Evolutionary conservation across 2,888 invertebrate species (phyloP).

Genomic region (Ophion ellenae): DNA sequence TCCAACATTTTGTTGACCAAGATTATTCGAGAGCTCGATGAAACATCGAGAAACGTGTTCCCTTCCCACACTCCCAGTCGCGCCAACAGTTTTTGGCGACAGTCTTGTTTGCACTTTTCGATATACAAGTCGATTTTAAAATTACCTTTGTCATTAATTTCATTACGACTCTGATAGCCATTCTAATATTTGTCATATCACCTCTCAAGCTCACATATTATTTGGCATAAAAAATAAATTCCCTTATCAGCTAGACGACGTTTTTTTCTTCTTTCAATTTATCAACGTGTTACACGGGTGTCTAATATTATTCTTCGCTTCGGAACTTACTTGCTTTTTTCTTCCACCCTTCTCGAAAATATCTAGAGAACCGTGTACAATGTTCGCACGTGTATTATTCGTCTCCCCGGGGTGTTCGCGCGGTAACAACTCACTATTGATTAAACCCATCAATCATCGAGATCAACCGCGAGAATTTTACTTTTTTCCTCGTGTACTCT

Average conservation of each 20-base stretch:
- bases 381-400: constrained; percentile 46
- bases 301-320: constrained; percentile 37
- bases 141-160: constrained; percentile 56
- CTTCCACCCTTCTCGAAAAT: constrained; percentile 46
- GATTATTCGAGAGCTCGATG: constrained; percentile 3
- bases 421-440: not conserved
- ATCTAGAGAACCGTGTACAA: constrained; percentile 44
- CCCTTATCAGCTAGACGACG: constrained; percentile 76
- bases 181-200: constrained; percentile 75
- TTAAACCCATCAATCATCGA: not conserved
- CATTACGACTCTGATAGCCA: constrained; percentile 68
- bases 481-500: too few relatives aligned
- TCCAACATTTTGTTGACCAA: not conserved
- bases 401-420: not conserved
- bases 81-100: constrained; percentile 8
- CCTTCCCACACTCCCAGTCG: not conserved
- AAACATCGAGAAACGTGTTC: constrained; percentile 4
- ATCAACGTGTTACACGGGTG: constrained; percentile 8
- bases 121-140: constrained; percentile 61
- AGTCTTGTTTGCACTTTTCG: constrained; percentile 36
- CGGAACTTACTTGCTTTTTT: constrained; percentile 49
- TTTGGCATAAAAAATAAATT: constrained; percentile 83
- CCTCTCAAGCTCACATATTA: constrained; percentile 73
- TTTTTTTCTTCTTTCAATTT: constrained; percentile 22
- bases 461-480: too few relatives aligned